Evolutionary conservation across 2,888 invertebrate species (phyloP), one percentile per base, ranked within the genome.

Genomic region (Cheilosia vulpina): DNA sequence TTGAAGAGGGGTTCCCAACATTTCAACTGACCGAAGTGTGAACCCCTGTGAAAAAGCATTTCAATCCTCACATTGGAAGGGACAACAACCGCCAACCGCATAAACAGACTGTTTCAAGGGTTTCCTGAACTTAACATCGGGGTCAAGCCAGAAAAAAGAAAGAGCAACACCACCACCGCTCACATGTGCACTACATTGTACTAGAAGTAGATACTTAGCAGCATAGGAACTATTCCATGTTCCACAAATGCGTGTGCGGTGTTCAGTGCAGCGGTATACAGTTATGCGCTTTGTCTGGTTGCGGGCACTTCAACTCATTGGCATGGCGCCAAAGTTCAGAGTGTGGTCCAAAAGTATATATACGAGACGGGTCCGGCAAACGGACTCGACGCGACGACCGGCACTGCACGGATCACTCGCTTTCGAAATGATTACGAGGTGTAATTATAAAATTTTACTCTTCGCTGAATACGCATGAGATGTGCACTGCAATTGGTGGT

Each of bases 381-480:
- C 19, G 24, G 76, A 45, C 38, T 2, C 24, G 34, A 34, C 53
- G 24, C 55, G 52, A 73, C 62, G 55, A 75, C 41, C 65, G 71
- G 80, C 75, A 71, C 80, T 71, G 50, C 84, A 76, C 71, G 75
- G 75, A 84, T 80, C 71, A 84, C 53, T 78, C 71, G 84, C 69
- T 53, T 80, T 71, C 65, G 34, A 80, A 75, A 71, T 75, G 55
- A 66, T 75, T 84, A 66, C 79, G 69, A 76, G 75, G 43, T 71
- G 80, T 80, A 84, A 84, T 84, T 84, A 84, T 58, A 80, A 84
- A 84, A 84, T 84, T 84, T 80, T 80, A 76, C 80, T 84, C 66
- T 62, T 72, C 60, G 71, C 24, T 66, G 71, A 58, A 47, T 66
- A 52, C 57, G 66, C 47, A 55, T 19, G 75, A 69, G 68, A 80